These are phyloP conservation scores for Protobothrops mucrosquamatus DNA, from an alignment of 2,113 vertebrate species.

Conservation along the genomic window DNA sequence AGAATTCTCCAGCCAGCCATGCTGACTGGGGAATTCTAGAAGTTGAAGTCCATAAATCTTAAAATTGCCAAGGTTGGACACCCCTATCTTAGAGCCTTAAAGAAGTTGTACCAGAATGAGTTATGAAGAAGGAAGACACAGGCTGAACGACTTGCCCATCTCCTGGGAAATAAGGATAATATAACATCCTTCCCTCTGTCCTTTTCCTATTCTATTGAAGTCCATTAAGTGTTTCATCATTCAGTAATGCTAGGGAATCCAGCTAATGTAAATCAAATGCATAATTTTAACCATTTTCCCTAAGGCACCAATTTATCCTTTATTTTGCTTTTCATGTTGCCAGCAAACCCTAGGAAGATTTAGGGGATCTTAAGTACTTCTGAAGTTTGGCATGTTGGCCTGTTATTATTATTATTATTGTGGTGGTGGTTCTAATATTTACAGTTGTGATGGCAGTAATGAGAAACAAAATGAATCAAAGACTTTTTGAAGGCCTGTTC, in stretches of 20 bases:
- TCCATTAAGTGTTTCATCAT: not conserved
- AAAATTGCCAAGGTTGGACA: not conserved
- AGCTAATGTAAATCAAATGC: not conserved
- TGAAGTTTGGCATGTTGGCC: slow-evolving; percentile 27
- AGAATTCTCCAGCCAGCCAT: not conserved
- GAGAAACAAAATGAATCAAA: slow-evolving; percentile 19
- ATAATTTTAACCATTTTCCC: not conserved
- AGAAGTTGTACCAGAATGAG: not conserved
- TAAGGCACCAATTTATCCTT: not conserved
- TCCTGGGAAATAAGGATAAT: not conserved
- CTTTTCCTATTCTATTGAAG: not conserved
- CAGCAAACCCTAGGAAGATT: not conserved
- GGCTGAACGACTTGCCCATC: not conserved
- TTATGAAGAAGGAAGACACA: not conserved
- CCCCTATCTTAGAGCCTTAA: not conserved
- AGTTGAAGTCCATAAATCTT: not conserved
- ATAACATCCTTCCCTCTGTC: not conserved
- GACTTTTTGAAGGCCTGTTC: slow-evolving; percentile 20
- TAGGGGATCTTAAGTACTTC: slow-evolving; percentile 20
- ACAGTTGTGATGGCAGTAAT: not conserved
- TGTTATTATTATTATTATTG: not conserved
- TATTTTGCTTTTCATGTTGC: not conserved
- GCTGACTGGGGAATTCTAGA: not conserved
- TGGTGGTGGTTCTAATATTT: not conserved
- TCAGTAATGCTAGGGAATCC: not conserved